phyloP scores from a whole-genome alignment of 2,797 vertebrate species.

The Hyperoplus immaculatus region DNA sequence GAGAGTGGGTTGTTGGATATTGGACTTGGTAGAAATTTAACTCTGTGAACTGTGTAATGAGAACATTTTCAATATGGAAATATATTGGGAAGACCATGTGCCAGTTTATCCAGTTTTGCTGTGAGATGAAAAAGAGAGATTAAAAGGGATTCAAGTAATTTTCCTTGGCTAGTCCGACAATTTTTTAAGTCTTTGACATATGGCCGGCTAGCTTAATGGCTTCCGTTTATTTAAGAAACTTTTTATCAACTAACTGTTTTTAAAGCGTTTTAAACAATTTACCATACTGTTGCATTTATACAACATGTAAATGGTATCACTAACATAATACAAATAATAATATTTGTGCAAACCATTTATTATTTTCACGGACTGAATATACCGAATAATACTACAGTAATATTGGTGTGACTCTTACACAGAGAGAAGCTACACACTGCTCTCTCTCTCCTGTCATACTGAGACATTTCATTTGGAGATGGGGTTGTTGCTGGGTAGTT shows the following conservation, averaged over 20 bases:
- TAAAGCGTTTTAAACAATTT: background rate
- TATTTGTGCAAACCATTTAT: no score
- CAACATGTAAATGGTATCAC: no score
- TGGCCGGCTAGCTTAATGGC: background rate
- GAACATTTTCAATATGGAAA: conserved; percentile 9
- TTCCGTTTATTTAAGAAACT: background rate
- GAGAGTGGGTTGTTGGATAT: conserved; percentile 22
- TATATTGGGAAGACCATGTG: background rate
- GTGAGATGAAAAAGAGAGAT: background rate
- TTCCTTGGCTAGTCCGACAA: background rate
- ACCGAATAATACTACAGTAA: background rate
- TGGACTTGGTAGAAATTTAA: conserved; percentile 21
- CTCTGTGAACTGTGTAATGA: conserved; percentile 28
- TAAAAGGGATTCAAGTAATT: background rate
- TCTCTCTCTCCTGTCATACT: no score
- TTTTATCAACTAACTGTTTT: background rate
- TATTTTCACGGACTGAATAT: no score
- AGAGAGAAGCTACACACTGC: no score
- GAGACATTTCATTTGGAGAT: no score
- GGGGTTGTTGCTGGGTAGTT: no score
- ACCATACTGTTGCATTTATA: background rate
- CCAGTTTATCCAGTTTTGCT: background rate
- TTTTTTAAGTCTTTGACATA: background rate
- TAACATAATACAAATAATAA: no score
- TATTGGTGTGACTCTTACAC: no score